These are phyloP conservation scores for Cuculus canorus DNA, from an alignment of 2,797 vertebrate genomes.

Conservation along the genomic window DNA sequence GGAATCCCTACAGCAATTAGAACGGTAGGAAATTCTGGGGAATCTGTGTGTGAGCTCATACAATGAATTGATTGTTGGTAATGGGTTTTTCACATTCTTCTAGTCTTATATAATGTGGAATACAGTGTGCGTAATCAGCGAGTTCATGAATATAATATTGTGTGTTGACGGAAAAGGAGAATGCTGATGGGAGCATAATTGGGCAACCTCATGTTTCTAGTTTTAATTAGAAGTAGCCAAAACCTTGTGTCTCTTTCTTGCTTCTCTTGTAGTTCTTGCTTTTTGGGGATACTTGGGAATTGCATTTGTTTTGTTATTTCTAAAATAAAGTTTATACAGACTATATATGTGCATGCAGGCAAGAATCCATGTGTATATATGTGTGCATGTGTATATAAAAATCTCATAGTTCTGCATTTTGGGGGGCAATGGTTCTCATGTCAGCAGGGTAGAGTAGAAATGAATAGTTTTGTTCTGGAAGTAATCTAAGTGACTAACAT, in stretches of 20 bases:
- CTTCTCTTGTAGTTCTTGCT: not conserved
- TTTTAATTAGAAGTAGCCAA: slow-evolving; percentile 60
- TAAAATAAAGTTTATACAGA: not conserved
- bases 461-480: not conserved
- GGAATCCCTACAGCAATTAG: slow-evolving; percentile 98
- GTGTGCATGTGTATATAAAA: not conserved
- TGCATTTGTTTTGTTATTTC: not conserved
- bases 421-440: not conserved
- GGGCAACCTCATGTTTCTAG: slow-evolving; percentile 23
- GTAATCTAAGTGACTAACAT: not conserved
- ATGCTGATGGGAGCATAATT: slow-evolving; percentile 32
- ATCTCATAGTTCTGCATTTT: not conserved
- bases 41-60: slow-evolving; percentile 47
- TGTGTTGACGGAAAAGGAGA: slow-evolving; percentile 45
- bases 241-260: not conserved
- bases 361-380: rapidly evolving
- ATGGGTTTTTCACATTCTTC: slow-evolving; percentile 73
- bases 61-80: slow-evolving; percentile 75
- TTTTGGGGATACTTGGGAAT: not conserved
- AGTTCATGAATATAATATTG: slow-evolving; percentile 62
- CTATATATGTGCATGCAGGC: not conserved
- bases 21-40: slow-evolving; percentile 86
- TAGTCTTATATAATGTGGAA: slow-evolving; percentile 68
- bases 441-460: not conserved
- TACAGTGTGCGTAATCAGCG: slow-evolving; percentile 53